Conservation (phyloP, 2,113 vertebrate species). For the Rattus norvegicus region GRCr8 NC_086029.1:47247001-47247500, state of each 20-base stretch:
- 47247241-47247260: background rate
- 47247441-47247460: too few species aligned
- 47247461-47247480: background rate
- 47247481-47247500: too few species aligned
- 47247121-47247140: conserved; percentile 81
- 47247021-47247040: conserved; percentile 9
- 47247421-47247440: too few species aligned
- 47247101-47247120: conserved; percentile 68
- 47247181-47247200: conserved; percentile 37
- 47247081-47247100: conserved; percentile 72
- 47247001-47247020: background rate
- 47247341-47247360: background rate
- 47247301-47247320: background rate
- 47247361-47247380: background rate
- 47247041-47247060: background rate
- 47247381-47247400: background rate
- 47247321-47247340: background rate
- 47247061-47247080: conserved; percentile 12
- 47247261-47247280: background rate
- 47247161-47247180: conserved; percentile 83
- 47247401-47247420: background rate
- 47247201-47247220: background rate
- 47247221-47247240: conserved; percentile 5
- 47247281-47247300: conserved; percentile 22
- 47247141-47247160: conserved; percentile 77